Percentiles rank a stretch among this genome's conserved stretches.
phyloP scores from a whole-genome alignment of 1,140 invertebrate genomes.

The Caerostris darwini region DNA sequence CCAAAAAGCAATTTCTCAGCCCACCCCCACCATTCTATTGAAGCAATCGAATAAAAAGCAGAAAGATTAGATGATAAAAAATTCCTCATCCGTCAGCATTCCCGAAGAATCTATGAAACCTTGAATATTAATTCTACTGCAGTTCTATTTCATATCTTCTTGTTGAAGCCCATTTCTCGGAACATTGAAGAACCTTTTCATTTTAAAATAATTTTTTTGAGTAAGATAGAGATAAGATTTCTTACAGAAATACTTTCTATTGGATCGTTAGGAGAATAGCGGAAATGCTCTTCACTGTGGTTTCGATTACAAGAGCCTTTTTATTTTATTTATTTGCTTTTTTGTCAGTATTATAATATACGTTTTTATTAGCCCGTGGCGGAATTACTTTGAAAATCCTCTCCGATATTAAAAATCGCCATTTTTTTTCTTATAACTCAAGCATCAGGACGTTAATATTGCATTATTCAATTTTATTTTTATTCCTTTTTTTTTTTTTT shows the following conservation, averaged over 20 bases:
- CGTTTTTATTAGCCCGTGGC: constrained; percentile 55
- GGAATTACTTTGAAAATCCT: neutral
- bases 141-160: constrained; percentile 44
- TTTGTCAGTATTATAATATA: neutral
- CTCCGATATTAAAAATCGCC: constrained; percentile 41
- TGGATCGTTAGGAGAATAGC: neutral
- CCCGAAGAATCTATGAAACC: constrained; percentile 14
- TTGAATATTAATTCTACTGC: constrained; percentile 56
- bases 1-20: constrained; percentile 43
- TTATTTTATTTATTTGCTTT: constrained; percentile 11
- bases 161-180: neutral
- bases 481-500: neutral
- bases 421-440: neutral
- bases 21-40: neutral
- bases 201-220: constrained; percentile 46
- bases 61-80: constrained; percentile 20
- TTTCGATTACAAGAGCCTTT: constrained; percentile 45
- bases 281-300: constrained; percentile 37
- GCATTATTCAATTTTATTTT: constrained; percentile 35
- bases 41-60: constrained; percentile 53
- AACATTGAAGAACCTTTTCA: constrained; percentile 11
- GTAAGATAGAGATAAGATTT: constrained; percentile 18
- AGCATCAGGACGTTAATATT: constrained; percentile 31
- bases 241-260: constrained; percentile 6
- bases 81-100: constrained; percentile 41